phyloP scores from a whole-genome alignment of 2,113 vertebrate species.

The Scatophagus argus region DNA sequence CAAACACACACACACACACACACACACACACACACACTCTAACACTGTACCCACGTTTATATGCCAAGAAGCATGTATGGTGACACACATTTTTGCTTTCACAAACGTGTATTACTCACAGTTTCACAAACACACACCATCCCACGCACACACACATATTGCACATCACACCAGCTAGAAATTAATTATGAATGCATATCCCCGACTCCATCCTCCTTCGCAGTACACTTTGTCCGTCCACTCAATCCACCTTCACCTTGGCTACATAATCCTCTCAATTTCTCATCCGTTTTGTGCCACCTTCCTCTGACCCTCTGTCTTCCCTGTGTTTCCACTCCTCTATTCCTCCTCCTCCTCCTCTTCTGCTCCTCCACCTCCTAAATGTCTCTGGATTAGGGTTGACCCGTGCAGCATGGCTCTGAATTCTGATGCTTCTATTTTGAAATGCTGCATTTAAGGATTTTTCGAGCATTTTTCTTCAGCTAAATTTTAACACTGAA shows the following conservation, averaged over 20 bases:
- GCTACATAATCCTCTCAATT: constrained; percentile 45
- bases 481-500: no score
- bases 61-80: neutral
- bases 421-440: constrained; percentile 51
- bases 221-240: neutral
- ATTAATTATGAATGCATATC: constrained; percentile 56
- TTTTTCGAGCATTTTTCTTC: no score
- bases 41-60: neutral
- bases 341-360: constrained; percentile 17
- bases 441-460: constrained; percentile 3
- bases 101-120: neutral
- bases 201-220: constrained; percentile 19
- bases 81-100: neutral
- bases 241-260: constrained; percentile 43
- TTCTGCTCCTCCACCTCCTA: neutral
- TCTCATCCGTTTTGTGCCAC: constrained; percentile 36
- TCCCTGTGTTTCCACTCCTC: constrained; percentile 23
- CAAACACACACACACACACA: constrained; percentile 8
- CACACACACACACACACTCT: neutral
- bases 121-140: constrained; percentile 9
- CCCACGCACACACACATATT: neutral
- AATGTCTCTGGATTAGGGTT: constrained; percentile 33
- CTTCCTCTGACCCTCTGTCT: constrained; percentile 37
- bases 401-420: constrained; percentile 30
- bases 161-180: constrained; percentile 27